Conservation (phyloP, 2,797 vertebrate species). For the Mus spretus region DNA sequence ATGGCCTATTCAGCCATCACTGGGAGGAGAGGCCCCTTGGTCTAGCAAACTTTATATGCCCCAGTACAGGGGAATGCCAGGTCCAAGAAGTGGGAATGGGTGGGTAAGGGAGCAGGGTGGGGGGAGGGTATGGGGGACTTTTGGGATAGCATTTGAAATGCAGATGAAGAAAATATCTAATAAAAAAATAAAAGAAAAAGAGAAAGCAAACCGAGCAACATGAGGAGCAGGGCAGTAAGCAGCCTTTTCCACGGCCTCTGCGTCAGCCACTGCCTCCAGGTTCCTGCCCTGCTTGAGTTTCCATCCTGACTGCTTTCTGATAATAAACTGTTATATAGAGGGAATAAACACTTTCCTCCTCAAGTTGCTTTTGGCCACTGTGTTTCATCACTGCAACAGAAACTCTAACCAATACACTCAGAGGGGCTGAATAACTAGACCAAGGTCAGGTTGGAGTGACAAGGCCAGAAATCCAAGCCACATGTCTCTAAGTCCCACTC, state of each 20-base stretch:
- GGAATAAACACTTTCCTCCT: neutral
- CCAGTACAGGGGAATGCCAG: too few species aligned
- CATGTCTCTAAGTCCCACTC: neutral
- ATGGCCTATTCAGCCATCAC: too few species aligned
- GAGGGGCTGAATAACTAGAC: conserved; percentile 27
- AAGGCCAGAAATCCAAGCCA: neutral
- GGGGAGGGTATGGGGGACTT: too few species aligned
- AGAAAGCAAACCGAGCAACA: too few species aligned
- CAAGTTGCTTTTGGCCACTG: neutral
- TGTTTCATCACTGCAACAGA: neutral
- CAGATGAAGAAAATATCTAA: too few species aligned
- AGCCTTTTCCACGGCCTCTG: neutral
- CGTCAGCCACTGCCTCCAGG: neutral
- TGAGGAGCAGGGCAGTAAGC: neutral
- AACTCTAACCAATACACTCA: neutral
- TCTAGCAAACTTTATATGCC: too few species aligned
- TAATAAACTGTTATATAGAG: neutral
- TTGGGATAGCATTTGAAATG: too few species aligned
- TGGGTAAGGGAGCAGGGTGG: too few species aligned
- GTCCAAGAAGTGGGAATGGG: too few species aligned
- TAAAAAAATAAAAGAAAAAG: too few species aligned
- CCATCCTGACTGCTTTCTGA: neutral
- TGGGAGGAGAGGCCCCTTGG: too few species aligned
- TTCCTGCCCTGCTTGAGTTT: neutral
- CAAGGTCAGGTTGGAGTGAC: neutral